Evolutionary conservation across 2,797 vertebrate species (phyloP).

Genomic region (Microchirus variegatus): DNA sequence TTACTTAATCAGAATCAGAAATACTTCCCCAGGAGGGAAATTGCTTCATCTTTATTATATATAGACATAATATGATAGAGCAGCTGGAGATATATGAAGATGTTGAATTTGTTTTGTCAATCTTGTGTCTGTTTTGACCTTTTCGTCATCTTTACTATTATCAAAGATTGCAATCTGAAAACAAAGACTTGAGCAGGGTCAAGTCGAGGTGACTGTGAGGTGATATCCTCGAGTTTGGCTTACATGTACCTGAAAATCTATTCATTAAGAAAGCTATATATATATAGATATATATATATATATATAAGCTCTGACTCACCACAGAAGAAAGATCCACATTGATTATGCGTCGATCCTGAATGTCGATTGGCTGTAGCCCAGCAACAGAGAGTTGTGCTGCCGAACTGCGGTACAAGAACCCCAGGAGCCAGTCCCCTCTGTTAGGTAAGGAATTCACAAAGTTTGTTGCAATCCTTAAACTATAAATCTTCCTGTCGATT

Average conservation of each 20-base stretch:
- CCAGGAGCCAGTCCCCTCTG: constrained; percentile 96
- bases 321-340: constrained; percentile 95
- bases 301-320: constrained; percentile 79
- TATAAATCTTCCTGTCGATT: background rate
- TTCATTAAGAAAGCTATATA: constrained; percentile 4
- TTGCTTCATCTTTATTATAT: too few relatives aligned
- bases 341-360: constrained; percentile 87
- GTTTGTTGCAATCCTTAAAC: background rate
- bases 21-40: too few relatives aligned
- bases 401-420: constrained; percentile 93
- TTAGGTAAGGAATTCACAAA: constrained; percentile 12
- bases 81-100: too few relatives aligned
- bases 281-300: too few relatives aligned
- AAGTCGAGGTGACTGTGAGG: background rate
- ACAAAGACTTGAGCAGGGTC: too few relatives aligned
- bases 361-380: constrained; percentile 89
- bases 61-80: too few relatives aligned
- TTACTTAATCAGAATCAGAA: too few relatives aligned
- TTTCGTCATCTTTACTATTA: too few relatives aligned
- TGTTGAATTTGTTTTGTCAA: too few relatives aligned
- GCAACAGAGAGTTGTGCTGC: constrained; percentile 90
- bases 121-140: too few relatives aligned
- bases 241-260: background rate
- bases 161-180: too few relatives aligned
- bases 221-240: constrained; percentile 3